These are phyloP conservation scores for Mamestra brassicae DNA, from an alignment of 2,888 invertebrate species.

Conservation along the genomic window DNA sequence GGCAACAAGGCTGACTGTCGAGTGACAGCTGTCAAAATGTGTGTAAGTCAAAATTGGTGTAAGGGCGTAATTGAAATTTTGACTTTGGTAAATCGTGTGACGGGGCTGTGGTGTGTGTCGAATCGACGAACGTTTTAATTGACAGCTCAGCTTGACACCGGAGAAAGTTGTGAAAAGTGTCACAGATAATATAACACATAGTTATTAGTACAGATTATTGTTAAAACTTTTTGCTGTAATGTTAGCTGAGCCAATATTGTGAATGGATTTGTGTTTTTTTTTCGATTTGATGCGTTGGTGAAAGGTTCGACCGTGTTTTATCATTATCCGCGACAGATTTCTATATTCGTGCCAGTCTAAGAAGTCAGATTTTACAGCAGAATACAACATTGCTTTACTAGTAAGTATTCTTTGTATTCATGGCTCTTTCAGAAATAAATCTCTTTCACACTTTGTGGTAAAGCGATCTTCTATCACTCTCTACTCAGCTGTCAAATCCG, in stretches of 20 bases:
- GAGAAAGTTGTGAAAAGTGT: conserved; percentile 67
- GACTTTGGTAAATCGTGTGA: conserved; percentile 89
- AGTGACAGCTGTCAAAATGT: conserved; percentile 16
- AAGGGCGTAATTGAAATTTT: conserved; percentile 87
- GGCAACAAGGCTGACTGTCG: conserved; percentile 52
- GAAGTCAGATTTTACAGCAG: too few relatives aligned
- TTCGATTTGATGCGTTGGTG: not conserved
- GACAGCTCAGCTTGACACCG: conserved; percentile 79
- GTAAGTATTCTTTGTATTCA: too few relatives aligned
- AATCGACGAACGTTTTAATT: conserved; percentile 79
- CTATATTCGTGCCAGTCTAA: too few relatives aligned
- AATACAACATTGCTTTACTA: too few relatives aligned
- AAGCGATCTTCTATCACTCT: too few relatives aligned
- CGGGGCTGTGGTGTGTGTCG: conserved; percentile 82
- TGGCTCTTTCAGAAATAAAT: too few relatives aligned
- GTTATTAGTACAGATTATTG: conserved; percentile 48
- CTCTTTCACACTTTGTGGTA: too few relatives aligned
- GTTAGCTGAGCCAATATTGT: conserved; percentile 44
- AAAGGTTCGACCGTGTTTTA: not conserved
- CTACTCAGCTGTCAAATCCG: too few relatives aligned
- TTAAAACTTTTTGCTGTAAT: conserved; percentile 33
- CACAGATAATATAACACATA: conserved; percentile 52
- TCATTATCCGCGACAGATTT: not conserved
- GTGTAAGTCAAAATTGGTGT: conserved; percentile 55
- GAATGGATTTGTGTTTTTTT: conserved; percentile 24